A percentile compares a stretch with the other conserved stretches of the same genome.
These are phyloP conservation scores for Patella ulyssiponensis DNA, from an alignment of 2,888 invertebrate genomes.

Conservation along the genomic window DNA sequence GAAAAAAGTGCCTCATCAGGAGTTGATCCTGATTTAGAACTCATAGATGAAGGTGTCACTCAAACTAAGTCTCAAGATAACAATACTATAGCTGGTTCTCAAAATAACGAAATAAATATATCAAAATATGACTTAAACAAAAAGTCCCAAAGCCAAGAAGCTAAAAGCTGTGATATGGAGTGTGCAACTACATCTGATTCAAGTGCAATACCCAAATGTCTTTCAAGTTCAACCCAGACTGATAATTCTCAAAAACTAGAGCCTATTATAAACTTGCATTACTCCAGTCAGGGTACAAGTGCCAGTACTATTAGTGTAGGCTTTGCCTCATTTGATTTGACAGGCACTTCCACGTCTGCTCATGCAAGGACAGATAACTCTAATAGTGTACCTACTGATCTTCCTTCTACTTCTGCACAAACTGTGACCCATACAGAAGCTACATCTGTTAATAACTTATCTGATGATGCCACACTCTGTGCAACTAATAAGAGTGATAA, in stretches of 20 bases:
- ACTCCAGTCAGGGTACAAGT: constrained; percentile 78
- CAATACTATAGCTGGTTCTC: not conserved
- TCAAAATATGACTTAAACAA: not conserved
- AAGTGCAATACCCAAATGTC: constrained; percentile 21
- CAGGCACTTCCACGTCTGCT: constrained; percentile 28
- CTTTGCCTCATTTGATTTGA: constrained; percentile 48
- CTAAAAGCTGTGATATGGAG: not conserved
- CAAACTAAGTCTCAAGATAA: not conserved
- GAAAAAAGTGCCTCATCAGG: constrained; percentile 11
- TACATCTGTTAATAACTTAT: no score
- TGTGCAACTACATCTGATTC: not conserved
- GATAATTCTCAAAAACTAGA: constrained; percentile 69
- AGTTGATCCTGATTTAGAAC: not conserved
- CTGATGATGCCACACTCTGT: no score
- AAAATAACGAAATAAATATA: constrained; percentile 3
- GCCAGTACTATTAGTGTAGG: constrained; percentile 75
- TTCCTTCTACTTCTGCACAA: not conserved
- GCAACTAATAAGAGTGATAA: no score
- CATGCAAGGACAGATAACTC: not conserved
- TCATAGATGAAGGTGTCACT: not conserved
- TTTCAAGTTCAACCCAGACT: constrained; percentile 19
- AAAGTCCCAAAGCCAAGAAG: not conserved
- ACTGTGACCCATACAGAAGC: not conserved
- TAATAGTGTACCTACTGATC: not conserved
- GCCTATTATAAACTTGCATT: constrained; percentile 78